These are phyloP conservation scores for Keiferia lycopersicella DNA, from an alignment of 2,888 invertebrate genomes.

Conservation along the genomic window DNA sequence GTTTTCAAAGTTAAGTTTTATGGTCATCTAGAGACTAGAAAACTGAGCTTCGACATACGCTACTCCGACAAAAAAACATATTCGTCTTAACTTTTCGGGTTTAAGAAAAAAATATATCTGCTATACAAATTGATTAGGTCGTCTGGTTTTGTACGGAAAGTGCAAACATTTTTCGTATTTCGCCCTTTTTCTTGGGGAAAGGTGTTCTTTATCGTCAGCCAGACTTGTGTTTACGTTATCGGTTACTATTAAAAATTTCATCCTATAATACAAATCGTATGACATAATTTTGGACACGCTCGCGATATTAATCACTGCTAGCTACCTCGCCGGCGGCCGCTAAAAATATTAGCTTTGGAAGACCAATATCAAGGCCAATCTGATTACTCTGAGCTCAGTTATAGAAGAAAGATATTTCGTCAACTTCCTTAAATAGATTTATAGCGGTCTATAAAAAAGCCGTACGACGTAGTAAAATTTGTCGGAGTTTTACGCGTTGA, in stretches of 20 bases:
- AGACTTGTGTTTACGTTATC: background rate
- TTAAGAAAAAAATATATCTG: too few species aligned
- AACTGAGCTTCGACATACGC: too few species aligned
- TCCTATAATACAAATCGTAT: background rate
- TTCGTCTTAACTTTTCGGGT: too few species aligned
- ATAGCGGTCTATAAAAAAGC: background rate
- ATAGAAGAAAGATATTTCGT: conserved; percentile 2
- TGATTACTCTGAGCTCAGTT: background rate
- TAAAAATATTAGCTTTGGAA: conserved; percentile 37
- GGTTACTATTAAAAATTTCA: background rate
- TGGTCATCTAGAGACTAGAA: too few species aligned
- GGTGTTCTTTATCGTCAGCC: too few species aligned
- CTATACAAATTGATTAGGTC: too few species aligned
- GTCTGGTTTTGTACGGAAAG: too few species aligned
- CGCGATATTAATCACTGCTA: background rate
- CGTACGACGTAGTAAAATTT: background rate
- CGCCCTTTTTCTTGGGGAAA: too few species aligned
- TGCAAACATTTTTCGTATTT: too few species aligned
- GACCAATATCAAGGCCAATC: conserved; percentile 6
- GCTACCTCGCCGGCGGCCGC: conserved; percentile 27
- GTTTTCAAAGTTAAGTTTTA: too few species aligned
- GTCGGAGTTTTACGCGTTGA: too few species aligned
- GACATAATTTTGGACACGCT: conserved; percentile 10
- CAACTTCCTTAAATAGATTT: background rate
- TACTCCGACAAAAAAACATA: too few species aligned